Percentiles rank a stretch among this genome's conserved stretches.
These are phyloP conservation scores for Telmatherina bonti DNA, from an alignment of 2,797 vertebrate species.

Conservation along the genomic window DNA sequence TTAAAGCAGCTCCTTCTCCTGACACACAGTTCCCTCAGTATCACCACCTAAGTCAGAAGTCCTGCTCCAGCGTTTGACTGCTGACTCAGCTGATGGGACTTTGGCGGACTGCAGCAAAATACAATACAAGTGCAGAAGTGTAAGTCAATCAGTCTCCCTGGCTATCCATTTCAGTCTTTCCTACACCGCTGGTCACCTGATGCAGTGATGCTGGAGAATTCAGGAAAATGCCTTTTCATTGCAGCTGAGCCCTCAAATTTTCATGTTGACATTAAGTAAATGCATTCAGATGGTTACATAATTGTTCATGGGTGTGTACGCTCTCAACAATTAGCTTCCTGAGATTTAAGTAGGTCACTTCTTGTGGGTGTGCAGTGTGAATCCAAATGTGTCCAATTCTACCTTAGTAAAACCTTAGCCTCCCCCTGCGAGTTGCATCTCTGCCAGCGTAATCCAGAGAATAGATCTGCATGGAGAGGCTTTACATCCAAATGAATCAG, in stretches of 20 bases:
- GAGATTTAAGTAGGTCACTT: conserved; percentile 71
- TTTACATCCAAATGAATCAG: conserved; percentile 61
- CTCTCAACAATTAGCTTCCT: conserved; percentile 51
- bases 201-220: conserved; percentile 12
- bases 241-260: conserved; percentile 12
- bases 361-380: conserved; percentile 58
- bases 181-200: conserved; percentile 19
- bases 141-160: conserved; percentile 18
- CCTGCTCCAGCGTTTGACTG: conserved; percentile 19
- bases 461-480: conserved; percentile 58
- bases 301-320: conserved; percentile 23
- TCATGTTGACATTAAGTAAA: conserved; percentile 14
- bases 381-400: conserved; percentile 64
- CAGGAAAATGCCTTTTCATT: conserved; percentile 1
- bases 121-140: conserved; percentile 43
- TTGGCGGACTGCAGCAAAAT: conserved; percentile 51
- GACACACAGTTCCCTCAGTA: conserved; percentile 21
- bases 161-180: conserved; percentile 31
- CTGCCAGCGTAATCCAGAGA: conserved; percentile 68
- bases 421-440: conserved; percentile 41
- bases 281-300: conserved; percentile 27
- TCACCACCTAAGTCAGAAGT: conserved; percentile 15
- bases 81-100: conserved; percentile 48
- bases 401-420: conserved; percentile 54
- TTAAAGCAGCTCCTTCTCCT: conserved; percentile 13